phyloP scores from a whole-genome alignment of 2,797 vertebrate genomes.

The Limnodromus scolopaceus region DNA sequence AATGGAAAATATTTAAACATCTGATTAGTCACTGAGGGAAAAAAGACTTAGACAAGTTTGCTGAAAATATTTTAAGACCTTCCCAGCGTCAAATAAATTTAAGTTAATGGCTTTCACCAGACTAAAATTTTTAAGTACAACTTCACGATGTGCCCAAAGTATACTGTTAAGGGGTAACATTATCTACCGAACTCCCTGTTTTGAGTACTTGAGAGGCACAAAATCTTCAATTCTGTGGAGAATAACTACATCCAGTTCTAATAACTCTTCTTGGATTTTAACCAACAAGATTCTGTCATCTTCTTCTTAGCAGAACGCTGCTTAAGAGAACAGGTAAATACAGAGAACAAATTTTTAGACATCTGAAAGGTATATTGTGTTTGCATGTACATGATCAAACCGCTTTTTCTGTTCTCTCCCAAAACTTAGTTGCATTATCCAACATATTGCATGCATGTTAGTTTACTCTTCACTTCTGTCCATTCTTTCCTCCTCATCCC shows the following conservation, averaged over 20 bases:
- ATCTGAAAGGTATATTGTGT: not conserved
- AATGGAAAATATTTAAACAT: not conserved
- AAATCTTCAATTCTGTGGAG: not conserved
- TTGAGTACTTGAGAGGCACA: not conserved
- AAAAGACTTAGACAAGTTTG: not conserved
- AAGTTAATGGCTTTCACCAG: not conserved
- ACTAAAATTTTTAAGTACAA: not conserved
- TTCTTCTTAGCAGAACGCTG: not conserved
- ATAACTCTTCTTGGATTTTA: not conserved
- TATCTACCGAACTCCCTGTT: not conserved
- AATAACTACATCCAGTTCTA: not conserved
- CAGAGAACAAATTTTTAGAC: not conserved
- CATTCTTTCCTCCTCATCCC: fast-evolving
- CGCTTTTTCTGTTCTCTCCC: not conserved
- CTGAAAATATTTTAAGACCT: not conserved
- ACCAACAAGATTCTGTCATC: not conserved
- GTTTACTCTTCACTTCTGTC: not conserved
- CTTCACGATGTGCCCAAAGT: not conserved
- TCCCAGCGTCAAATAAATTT: not conserved
- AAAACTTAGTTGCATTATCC: not conserved
- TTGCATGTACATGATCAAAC: not conserved
- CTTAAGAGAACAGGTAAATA: not conserved
- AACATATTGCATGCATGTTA: fast-evolving
- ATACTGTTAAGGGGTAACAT: not conserved
- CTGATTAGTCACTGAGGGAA: not conserved